A percentile compares a stretch with the other conserved stretches of the same genome.
Conservation (phyloP, 1,140 invertebrate genomes). For the Cataglyphis hispanica region DNA sequence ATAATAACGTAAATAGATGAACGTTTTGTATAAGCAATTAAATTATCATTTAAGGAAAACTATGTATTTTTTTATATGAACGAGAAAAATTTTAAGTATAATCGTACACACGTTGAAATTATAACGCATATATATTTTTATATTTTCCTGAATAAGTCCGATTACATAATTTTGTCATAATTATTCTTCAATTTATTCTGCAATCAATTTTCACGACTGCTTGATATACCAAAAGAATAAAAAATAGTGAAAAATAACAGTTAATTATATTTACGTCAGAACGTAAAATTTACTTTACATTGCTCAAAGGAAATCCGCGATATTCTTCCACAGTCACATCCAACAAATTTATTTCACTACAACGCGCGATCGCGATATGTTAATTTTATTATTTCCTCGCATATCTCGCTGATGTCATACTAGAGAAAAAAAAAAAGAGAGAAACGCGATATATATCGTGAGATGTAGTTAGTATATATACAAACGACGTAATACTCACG, state of each 20-base stretch:
- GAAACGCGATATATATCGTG: slow-evolving; percentile 6
- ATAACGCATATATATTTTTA: not conserved
- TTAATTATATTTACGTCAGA: too few species aligned
- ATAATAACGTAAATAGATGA: not conserved
- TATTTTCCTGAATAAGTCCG: not conserved
- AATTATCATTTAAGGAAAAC: not conserved
- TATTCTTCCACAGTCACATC: not conserved
- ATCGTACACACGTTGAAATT: not conserved
- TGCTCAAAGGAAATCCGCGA: not conserved
- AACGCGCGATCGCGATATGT: not conserved
- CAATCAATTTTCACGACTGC: not conserved
- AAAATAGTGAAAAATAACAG: too few species aligned
- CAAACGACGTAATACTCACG: slow-evolving; percentile 58
- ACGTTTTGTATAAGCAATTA: not conserved
- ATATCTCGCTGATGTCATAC: slow-evolving; percentile 4
- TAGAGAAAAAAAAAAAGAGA: not conserved
- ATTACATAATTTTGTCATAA: not conserved
- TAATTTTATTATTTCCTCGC: slow-evolving; percentile 23
- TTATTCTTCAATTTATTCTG: not conserved
- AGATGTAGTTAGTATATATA: slow-evolving; percentile 5
- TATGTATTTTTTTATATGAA: not conserved
- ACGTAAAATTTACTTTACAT: too few species aligned
- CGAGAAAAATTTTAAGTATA: not conserved
- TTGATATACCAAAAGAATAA: not conserved
- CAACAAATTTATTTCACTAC: not conserved